Evolutionary conservation across 2,113 vertebrate genomes (phyloP).

Genomic region (Pleuronectes platessa): DNA sequence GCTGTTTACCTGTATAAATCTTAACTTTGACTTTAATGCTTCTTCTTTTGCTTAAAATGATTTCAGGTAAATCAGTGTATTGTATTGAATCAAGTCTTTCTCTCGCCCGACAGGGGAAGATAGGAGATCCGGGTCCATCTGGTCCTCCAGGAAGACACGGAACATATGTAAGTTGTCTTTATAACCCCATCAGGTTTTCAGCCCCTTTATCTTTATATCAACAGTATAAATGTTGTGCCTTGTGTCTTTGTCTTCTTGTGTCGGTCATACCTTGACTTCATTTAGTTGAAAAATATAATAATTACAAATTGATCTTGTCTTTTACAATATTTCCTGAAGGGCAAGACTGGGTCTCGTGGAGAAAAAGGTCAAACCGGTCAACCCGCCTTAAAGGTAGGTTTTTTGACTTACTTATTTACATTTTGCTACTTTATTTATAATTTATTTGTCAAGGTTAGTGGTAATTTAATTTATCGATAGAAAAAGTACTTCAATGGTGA

Average conservation of each 20-base stretch:
- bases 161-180: conserved; percentile 70
- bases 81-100: neutral
- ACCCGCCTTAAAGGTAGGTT: conserved; percentile 78
- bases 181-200: neutral
- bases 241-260: neutral
- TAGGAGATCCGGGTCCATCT: conserved; percentile 69
- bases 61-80: neutral
- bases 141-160: conserved; percentile 81
- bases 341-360: conserved; percentile 77
- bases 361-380: conserved; percentile 73
- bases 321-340: conserved; percentile 65
- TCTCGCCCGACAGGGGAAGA: conserved; percentile 76
- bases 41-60: neutral
- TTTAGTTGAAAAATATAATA: neutral
- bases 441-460: no score
- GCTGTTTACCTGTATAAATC: no score
- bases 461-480: no score
- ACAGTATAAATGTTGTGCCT: neutral
- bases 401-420: neutral
- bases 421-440: neutral
- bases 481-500: no score
- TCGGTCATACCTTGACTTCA: neutral
- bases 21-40: neutral
- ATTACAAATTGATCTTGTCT: neutral
- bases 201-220: neutral